Evolutionary conservation across 2,113 vertebrate genomes (phyloP).

Genomic region (Chelonoidis abingdonii): DNA sequence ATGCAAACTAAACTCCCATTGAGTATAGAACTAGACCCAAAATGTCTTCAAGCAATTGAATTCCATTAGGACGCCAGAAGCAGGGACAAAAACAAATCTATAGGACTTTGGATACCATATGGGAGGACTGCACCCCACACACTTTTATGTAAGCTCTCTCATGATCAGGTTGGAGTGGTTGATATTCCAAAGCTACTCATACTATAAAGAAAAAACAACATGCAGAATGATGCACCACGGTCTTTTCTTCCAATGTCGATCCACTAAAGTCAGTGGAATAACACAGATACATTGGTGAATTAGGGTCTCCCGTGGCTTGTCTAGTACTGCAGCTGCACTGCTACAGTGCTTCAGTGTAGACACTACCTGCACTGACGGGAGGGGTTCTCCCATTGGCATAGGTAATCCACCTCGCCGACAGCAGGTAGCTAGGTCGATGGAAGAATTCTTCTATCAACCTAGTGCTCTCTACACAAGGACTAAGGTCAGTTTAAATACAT

Average conservation of each 20-base stretch:
- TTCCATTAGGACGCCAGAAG: not conserved
- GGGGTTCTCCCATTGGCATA: not conserved
- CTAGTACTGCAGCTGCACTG: not conserved
- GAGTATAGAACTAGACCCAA: not conserved
- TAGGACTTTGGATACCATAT: not conserved
- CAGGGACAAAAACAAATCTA: not conserved
- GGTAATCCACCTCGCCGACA: not conserved
- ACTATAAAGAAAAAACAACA: not conserved
- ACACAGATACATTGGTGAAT: not conserved
- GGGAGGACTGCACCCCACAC: not conserved
- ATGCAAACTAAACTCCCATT: not conserved
- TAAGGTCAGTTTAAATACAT: no score
- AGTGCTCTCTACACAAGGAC: not conserved
- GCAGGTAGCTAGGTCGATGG: not conserved
- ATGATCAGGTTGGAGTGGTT: no score
- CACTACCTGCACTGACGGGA: not conserved
- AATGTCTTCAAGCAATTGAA: not conserved
- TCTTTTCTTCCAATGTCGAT: not conserved
- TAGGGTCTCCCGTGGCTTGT: not conserved
- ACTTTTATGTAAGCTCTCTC: not conserved
- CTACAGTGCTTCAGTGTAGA: not conserved
- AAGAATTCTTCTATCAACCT: not conserved
- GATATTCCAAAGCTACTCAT: not conserved
- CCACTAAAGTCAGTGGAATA: not conserved
- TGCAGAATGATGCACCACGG: not conserved